Evolutionary conservation across 2,797 vertebrate species (phyloP).

Genomic region (Steatocranus sp.): DNA sequence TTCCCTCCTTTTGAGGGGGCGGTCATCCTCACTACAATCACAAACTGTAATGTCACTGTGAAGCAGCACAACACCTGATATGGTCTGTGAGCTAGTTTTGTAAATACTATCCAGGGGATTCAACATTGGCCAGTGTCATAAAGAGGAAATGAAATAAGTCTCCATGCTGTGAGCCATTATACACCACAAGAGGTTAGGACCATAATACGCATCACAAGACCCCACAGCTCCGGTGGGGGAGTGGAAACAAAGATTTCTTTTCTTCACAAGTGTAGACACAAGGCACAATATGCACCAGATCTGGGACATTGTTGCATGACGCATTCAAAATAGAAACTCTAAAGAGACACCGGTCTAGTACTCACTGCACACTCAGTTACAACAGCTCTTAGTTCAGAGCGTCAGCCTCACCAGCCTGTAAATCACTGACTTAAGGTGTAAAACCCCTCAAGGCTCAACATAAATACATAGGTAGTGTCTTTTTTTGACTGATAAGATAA

Average conservation of each 20-base stretch:
- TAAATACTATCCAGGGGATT: slow-evolving; percentile 19
- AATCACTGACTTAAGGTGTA: not conserved
- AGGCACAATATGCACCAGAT: slow-evolving; percentile 49
- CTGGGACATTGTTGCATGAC: slow-evolving; percentile 48
- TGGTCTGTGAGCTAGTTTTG: slow-evolving; percentile 22
- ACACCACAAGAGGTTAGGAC: slow-evolving; percentile 67
- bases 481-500: slow-evolving; percentile 9
- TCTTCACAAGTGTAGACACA: slow-evolving; percentile 42
- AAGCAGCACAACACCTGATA: slow-evolving; percentile 55
- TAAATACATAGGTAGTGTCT: not conserved
- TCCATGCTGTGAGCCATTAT: slow-evolving; percentile 53
- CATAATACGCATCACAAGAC: slow-evolving; percentile 78
- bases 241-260: slow-evolving; percentile 70
- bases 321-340: slow-evolving; percentile 16
- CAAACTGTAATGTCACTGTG: slow-evolving; percentile 32
- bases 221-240: slow-evolving; percentile 51
- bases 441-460: not conserved
- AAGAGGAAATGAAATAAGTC: slow-evolving; percentile 54
- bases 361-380: slow-evolving; percentile 9
- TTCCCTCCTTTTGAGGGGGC: not conserved
- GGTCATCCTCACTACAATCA: slow-evolving; percentile 18
- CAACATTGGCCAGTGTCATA: slow-evolving; percentile 15
- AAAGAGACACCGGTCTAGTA: slow-evolving; percentile 1
- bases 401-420: not conserved
- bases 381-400: not conserved